Base-by-base conservation (phyloP, 2,113 vertebrate genomes). In the Semicossyphus pulcher region DNA sequence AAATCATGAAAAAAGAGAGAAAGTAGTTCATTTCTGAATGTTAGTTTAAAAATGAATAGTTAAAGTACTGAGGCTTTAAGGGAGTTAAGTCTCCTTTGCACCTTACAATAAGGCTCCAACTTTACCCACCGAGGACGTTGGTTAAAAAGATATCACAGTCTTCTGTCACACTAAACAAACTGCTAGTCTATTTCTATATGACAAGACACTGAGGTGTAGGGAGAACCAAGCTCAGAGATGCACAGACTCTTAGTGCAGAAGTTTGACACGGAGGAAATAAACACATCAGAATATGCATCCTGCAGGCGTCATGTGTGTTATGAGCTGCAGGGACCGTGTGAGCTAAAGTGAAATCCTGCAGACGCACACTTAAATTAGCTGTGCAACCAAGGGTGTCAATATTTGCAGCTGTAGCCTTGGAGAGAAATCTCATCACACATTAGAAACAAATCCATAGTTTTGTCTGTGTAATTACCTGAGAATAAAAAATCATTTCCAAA, bases 241-340 rank as follows among this genome's bases (percentile, higher is more conserved):
- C 60, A 36, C 20, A 10, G 23, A 26, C 36, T 62, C 49, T 41
- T 15, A 2, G 9, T 62, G 62, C 37, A 48, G 48, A 68, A 53
- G 31, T 67, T 44, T 57, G 65, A 80, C 68, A 70, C 34, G 21
- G 52, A 82, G 76, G 52, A 81, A 84, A 85, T 80, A 75, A 75
- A 75, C 58, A 84, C 65, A 83, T 88, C 62, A 86, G 41, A 82
- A 63, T 71, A 56, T 51, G 59, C 34, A 61, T n/a, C n/a, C n/a
- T n/a, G n/a, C n/a, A n/a, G n/a, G n/a, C n/a, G n/a, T n/a, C n/a
- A 31, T 61, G 53, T 71, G 47, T 44, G 36, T 63, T 70, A 36
- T 47, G 59, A 62, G 78, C 57, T 54, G 3, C 45, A 74, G 58
- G 52, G 34, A 4, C 29, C 56, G 41, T 41, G 51, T 28, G 53